These are phyloP conservation scores for Anhinga anhinga DNA, from an alignment of 2,113 vertebrate species.

Conservation along the genomic window DNA sequence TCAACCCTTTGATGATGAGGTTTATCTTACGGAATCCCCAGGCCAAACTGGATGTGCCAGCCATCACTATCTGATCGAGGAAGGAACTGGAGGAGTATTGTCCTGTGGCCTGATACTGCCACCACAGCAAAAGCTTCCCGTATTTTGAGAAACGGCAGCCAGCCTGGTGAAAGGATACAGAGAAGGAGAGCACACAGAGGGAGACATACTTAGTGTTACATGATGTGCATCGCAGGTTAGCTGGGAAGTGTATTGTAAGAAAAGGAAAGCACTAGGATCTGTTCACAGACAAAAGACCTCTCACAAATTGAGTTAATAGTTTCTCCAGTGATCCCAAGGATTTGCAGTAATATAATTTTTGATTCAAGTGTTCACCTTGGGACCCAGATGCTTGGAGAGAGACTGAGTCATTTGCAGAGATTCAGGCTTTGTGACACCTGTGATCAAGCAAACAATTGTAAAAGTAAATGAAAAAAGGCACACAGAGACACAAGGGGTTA, in stretches of 20 bases:
- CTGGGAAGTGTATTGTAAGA: background rate
- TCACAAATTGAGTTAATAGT: constrained; percentile 37
- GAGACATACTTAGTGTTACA: background rate
- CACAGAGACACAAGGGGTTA: background rate
- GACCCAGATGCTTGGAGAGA: constrained; percentile 21
- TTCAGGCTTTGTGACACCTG: constrained; percentile 7
- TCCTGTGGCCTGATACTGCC: background rate
- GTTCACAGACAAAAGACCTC: constrained; percentile 39
- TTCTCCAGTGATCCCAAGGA: constrained; percentile 18
- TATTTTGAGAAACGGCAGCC: background rate
- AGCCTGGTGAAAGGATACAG: background rate
- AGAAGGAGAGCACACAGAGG: background rate
- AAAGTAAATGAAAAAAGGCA: constrained; percentile 54
- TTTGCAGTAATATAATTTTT: constrained; percentile 45
- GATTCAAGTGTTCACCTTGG: constrained; percentile 46
- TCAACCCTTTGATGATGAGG: background rate
- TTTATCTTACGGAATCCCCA: background rate
- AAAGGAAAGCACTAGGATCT: constrained; percentile 13
- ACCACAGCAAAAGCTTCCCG: background rate
- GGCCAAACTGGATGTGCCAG: background rate
- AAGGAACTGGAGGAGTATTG: background rate
- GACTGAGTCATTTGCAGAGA: constrained; percentile 23
- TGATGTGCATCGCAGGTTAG: background rate
- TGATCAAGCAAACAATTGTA: constrained; percentile 42
- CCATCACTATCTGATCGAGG: background rate